A percentile compares a stretch with the other conserved stretches of the same genome.
Evolutionary conservation across 30 jellyfish, hydroid and myxozoan species (phyloP).

Genomic region (Nemopilema nomurai): DNA sequence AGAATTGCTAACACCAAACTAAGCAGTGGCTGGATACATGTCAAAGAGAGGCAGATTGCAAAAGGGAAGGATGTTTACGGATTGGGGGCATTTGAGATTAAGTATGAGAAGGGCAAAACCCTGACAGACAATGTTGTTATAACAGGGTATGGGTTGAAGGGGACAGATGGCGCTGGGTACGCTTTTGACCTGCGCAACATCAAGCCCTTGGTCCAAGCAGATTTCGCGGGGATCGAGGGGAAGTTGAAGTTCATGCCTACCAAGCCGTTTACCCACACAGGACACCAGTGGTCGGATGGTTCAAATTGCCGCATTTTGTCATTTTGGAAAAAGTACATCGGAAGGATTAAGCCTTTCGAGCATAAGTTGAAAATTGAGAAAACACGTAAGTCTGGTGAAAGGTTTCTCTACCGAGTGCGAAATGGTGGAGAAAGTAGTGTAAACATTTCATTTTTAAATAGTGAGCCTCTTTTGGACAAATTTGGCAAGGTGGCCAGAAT

Average conservation of each 20-base stretch:
- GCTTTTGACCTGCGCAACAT: background rate
- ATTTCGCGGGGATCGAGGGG: background rate
- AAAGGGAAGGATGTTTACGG: background rate
- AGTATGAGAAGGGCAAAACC: background rate
- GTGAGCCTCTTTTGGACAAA: constrained; percentile 6
- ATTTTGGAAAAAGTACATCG: constrained; percentile 10
- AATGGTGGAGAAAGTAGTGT: background rate
- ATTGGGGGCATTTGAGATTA: constrained; percentile 20
- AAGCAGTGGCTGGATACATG: constrained; percentile 23
- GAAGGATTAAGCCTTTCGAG: background rate
- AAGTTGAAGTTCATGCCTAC: constrained; percentile 24
- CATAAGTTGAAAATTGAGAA: background rate
- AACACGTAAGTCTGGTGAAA: background rate
- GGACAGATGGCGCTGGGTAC: background rate
- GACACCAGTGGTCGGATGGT: constrained; percentile 9
- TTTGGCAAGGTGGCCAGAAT: background rate
- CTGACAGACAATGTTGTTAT: background rate
- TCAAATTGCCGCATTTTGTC: constrained; percentile 28
- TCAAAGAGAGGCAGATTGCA: constrained; percentile 3
- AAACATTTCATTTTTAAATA: background rate
- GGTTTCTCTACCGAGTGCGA: constrained; percentile 8
- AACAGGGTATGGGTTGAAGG: background rate
- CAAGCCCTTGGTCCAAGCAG: background rate
- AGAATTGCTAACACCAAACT: constrained; percentile 9
- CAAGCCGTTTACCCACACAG: constrained; percentile 1